phyloP scores from a whole-genome alignment of 2,888 invertebrate species.

The Metellina segmentata region DNA sequence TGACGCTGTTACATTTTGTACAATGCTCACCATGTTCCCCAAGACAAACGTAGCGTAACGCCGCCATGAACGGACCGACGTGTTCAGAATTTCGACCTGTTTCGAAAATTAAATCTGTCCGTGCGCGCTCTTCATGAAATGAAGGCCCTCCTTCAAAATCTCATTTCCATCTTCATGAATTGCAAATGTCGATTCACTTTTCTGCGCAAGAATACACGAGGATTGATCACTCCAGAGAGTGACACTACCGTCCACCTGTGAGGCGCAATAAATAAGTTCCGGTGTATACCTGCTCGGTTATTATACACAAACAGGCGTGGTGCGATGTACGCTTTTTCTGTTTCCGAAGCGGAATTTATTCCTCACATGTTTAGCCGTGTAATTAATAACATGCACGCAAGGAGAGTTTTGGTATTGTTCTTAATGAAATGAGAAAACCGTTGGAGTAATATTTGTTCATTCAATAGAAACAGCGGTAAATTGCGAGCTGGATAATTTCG shows the following conservation, averaged over 20 bases:
- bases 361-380: no score
- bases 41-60: slow-evolving; percentile 18
- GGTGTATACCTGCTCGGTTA: not conserved
- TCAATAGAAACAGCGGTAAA: no score
- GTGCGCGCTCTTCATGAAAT: slow-evolving; percentile 6
- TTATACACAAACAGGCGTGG: no score
- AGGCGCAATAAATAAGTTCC: not conserved
- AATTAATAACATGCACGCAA: no score
- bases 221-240: not conserved
- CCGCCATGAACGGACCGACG: not conserved
- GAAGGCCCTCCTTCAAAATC: slow-evolving; percentile 53
- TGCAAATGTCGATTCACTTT: slow-evolving; percentile 38
- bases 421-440: no score
- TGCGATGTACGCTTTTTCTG: no score
- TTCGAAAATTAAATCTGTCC: slow-evolving; percentile 57
- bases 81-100: slow-evolving; percentile 50
- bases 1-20: not conserved
- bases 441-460: no score
- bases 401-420: no score
- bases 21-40: not conserved
- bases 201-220: not conserved
- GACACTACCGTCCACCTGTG: not conserved
- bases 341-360: no score
- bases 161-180: slow-evolving; percentile 66
- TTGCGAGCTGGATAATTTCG: no score